These are phyloP conservation scores for Drosophila teissieri DNA, from an alignment of 1,140 invertebrate species.

Conservation along the genomic window DNA sequence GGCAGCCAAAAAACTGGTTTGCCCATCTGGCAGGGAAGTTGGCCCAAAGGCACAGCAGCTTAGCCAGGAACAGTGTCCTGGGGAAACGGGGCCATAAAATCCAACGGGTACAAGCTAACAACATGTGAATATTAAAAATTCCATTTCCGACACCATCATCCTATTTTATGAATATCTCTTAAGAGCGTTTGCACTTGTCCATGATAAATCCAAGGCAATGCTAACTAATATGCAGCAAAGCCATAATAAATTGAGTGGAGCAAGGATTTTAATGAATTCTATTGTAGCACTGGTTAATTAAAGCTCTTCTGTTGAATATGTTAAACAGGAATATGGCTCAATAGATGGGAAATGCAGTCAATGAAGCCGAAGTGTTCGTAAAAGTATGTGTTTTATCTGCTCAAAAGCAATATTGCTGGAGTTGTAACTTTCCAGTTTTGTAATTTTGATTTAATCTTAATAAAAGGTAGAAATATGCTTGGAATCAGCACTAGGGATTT, in stretches of 20 bases:
- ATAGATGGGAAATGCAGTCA: no score
- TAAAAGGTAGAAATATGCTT: no score
- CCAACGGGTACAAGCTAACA: conserved; percentile 13
- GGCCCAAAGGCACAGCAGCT: conserved; percentile 33
- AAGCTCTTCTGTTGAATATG: no score
- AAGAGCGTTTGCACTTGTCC: not conserved
- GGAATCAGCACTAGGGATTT: no score
- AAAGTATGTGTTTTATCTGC: no score
- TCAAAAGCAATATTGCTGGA: no score
- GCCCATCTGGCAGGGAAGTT: conserved; percentile 68
- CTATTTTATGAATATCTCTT: conserved; percentile 8
- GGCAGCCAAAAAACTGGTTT: conserved; percentile 71
- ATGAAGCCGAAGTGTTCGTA: no score
- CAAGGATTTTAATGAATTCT: not conserved
- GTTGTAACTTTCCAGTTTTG: no score
- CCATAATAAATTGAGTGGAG: not conserved
- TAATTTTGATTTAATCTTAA: no score
- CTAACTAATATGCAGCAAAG: not conserved
- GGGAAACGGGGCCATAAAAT: conserved; percentile 5
- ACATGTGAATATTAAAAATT: conserved; percentile 8
- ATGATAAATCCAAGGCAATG: not conserved
- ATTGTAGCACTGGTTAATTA: no score
- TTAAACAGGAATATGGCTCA: no score
- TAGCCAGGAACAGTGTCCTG: conserved; percentile 39
- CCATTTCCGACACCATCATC: conserved; percentile 20